Percentiles rank a stretch among this genome's conserved stretches.
These are phyloP conservation scores for Desmodus rotundus DNA, from an alignment of 2,113 vertebrate genomes.

Conservation along the genomic window DNA sequence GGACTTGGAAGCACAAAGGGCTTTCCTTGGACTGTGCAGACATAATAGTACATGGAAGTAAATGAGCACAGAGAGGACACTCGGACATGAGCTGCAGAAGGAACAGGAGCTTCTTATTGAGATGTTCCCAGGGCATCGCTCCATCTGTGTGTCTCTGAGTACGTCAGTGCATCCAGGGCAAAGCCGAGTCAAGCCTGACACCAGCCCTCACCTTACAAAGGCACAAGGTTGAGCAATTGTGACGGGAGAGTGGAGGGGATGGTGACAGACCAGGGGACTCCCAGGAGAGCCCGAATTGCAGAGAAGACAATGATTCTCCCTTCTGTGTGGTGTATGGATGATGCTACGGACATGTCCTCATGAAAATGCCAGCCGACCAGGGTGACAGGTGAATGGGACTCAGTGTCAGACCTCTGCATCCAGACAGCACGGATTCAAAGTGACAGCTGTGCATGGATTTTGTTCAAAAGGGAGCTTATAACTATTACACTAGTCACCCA, in stretches of 20 bases:
- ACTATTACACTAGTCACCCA: neutral
- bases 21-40: neutral
- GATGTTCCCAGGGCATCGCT: neutral
- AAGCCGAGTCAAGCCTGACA: neutral
- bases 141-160: neutral
- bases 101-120: neutral
- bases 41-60: neutral
- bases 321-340: too few species aligned
- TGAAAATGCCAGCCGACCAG: neutral
- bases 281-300: neutral
- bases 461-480: neutral
- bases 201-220: neutral
- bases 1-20: neutral
- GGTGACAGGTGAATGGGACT: neutral
- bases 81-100: neutral
- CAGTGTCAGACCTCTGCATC: neutral
- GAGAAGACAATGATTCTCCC: neutral
- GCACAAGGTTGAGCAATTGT: neutral
- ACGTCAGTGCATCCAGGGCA: neutral
- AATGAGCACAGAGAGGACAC: neutral
- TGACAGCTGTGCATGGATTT: neutral
- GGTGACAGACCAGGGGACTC: neutral
- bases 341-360: neutral
- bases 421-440: neutral
- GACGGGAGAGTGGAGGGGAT: neutral